A percentile compares a stretch with the other conserved stretches of the same genome.
Evolutionary conservation across 1,140 invertebrate species (phyloP).

Genomic region (Saccostrea glomerata): DNA sequence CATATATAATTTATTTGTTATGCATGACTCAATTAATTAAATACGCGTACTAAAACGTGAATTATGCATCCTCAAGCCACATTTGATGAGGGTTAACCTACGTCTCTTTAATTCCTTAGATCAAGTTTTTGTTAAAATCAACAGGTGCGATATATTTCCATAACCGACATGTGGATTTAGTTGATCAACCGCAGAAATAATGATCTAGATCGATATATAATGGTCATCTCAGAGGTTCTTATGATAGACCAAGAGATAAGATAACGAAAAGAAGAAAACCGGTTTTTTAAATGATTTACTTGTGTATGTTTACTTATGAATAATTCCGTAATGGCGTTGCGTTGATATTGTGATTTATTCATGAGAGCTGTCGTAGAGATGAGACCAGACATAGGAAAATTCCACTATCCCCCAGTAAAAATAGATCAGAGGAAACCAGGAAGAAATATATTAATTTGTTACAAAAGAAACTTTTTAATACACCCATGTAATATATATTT

Average conservation of each 20-base stretch:
- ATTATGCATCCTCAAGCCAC: neutral
- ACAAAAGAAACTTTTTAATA: neutral
- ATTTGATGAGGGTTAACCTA: neutral
- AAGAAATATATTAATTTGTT: neutral
- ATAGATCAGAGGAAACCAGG: neutral
- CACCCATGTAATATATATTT: no score
- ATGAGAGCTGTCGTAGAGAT: neutral
- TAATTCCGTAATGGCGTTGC: neutral
- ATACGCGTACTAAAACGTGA: neutral
- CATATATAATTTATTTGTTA: neutral
- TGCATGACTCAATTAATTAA: neutral
- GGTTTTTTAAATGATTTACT: neutral
- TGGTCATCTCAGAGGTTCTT: neutral
- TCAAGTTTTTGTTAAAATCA: neutral
- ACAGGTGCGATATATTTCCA: neutral
- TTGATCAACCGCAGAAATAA: neutral
- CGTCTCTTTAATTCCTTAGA: neutral
- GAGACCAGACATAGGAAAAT: neutral
- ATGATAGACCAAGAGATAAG: neutral
- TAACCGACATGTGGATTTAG: neutral
- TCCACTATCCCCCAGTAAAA: neutral
- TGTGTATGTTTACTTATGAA: neutral
- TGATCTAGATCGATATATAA: neutral
- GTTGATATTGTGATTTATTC: constrained; percentile 18
- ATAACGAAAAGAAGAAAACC: constrained; percentile 3